A percentile compares a stretch with the other conserved stretches of the same genome.
Evolutionary conservation across 1,140 invertebrate species (phyloP).

Genomic region (Antheraea mylitta): DNA sequence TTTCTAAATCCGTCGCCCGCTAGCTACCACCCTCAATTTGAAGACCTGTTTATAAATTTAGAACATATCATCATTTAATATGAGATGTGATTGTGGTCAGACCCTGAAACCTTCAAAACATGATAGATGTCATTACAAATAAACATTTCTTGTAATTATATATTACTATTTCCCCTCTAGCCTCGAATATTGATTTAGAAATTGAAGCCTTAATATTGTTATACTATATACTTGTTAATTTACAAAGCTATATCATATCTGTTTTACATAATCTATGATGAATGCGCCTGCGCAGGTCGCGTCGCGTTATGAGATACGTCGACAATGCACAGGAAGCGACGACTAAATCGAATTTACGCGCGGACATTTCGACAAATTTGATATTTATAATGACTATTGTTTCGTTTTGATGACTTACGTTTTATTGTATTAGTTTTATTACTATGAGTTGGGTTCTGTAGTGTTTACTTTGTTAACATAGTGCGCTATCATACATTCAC

Average conservation of each 20-base stretch:
- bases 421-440: constrained; percentile 15
- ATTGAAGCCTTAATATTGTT: too few species aligned
- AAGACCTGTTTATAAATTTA: too few species aligned
- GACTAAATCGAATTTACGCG: constrained; percentile 66
- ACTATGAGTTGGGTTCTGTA: neutral
- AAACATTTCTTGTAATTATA: too few species aligned
- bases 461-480: neutral
- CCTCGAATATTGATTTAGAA: too few species aligned
- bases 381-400: constrained; percentile 54
- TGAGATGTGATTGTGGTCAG: too few species aligned
- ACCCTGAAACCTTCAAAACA: too few species aligned
- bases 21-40: too few species aligned
- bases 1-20: too few species aligned
- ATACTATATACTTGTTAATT: too few species aligned
- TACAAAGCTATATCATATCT: neutral
- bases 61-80: too few species aligned
- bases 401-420: constrained; percentile 37
- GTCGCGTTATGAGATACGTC: constrained; percentile 42
- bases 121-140: too few species aligned
- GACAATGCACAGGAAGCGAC: constrained; percentile 73
- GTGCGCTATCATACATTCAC: neutral
- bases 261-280: constrained; percentile 12
- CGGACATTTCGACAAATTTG: constrained; percentile 58
- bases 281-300: constrained; percentile 48
- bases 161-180: too few species aligned